Evolutionary conservation across 2,113 vertebrate species (phyloP).

Genomic region (Gopherus flavomarginatus): DNA sequence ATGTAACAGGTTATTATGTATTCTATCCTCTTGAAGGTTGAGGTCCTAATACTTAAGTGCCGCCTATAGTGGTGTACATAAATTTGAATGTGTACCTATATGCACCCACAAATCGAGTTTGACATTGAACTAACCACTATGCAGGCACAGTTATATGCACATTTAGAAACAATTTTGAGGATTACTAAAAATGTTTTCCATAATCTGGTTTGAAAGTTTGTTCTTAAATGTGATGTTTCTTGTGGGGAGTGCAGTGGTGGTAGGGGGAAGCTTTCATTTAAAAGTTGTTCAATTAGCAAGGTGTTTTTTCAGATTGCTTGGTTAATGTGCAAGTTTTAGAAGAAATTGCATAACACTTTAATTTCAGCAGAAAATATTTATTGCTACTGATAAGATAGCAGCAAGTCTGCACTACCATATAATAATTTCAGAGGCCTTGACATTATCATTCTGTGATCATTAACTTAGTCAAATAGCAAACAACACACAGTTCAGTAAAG

Average conservation of each 20-base stretch:
- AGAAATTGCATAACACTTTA: slow-evolving; percentile 41
- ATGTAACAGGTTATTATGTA: background rate
- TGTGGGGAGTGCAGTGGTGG: background rate
- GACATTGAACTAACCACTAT: background rate
- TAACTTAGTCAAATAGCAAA: slow-evolving; percentile 45
- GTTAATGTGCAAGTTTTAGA: background rate
- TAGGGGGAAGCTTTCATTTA: background rate
- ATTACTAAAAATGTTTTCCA: background rate
- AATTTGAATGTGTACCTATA: background rate
- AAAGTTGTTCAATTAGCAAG: background rate
- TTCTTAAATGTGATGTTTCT: background rate
- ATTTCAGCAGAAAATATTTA: slow-evolving; percentile 62
- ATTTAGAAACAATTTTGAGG: background rate
- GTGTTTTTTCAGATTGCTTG: background rate
- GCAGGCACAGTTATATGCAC: background rate
- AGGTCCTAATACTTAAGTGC: background rate
- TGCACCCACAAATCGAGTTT: background rate
- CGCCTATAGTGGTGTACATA: background rate
- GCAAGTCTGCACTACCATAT: slow-evolving; percentile 9
- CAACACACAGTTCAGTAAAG: slow-evolving; percentile 25
- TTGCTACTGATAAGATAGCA: slow-evolving; percentile 65
- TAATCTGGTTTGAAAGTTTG: background rate
- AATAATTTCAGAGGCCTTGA: slow-evolving; percentile 64
- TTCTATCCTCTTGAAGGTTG: background rate
- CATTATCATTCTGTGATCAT: slow-evolving; percentile 49